Evolutionary conservation across 2,797 vertebrate species (phyloP).

Genomic region (Bothrops alternatus): DNA sequence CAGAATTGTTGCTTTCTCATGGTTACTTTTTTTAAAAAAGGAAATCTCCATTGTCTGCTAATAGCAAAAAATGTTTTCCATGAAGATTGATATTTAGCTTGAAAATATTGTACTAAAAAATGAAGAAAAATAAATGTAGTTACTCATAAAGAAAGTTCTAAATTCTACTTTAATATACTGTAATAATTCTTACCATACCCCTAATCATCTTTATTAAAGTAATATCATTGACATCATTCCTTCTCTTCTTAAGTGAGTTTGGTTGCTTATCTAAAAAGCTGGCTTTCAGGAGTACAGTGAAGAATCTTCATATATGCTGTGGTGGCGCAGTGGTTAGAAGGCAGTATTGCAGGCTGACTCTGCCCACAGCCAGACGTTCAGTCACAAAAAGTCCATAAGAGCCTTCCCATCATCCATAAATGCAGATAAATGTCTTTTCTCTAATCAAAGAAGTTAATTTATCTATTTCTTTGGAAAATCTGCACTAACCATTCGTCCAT

Average conservation of each 20-base stretch:
- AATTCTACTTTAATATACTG: neutral
- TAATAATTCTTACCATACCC: neutral
- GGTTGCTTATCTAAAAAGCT: neutral
- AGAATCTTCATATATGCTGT: neutral
- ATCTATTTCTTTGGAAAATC: neutral
- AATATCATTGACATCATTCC: neutral
- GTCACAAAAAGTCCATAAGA: neutral
- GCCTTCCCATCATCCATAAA: neutral
- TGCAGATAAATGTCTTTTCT: neutral
- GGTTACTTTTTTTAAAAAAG: constrained; percentile 57
- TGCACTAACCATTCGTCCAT: neutral
- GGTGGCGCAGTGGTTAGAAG: neutral
- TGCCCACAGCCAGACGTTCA: neutral
- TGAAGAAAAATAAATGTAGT: neutral
- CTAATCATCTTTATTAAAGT: neutral
- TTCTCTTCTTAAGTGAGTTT: neutral
- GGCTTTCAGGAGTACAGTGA: neutral
- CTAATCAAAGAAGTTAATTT: neutral
- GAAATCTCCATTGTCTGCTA: constrained; percentile 61
- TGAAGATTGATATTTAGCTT: constrained; percentile 35
- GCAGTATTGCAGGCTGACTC: neutral
- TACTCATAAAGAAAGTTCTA: neutral
- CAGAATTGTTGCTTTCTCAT: constrained; percentile 75
- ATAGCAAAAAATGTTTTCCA: constrained; percentile 60
- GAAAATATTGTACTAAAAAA: neutral